Evolutionary conservation across 2,113 vertebrate genomes (phyloP), one percentile per base, ranked within the genome.

Genomic region (Periophthalmodon schlosseri): DNA sequence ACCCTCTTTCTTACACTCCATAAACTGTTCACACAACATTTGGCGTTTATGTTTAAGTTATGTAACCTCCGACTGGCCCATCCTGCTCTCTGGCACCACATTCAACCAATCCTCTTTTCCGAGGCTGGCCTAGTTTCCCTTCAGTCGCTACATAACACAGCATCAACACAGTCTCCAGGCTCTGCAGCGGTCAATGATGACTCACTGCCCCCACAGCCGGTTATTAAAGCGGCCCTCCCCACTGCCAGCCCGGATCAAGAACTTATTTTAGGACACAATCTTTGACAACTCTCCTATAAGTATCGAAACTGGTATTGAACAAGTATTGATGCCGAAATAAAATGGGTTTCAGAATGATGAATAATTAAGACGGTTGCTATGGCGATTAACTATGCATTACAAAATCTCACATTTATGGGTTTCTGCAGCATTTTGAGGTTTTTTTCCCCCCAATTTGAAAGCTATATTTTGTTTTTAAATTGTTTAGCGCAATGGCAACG

Each of bases 41-140:
- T 46, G 58, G 72, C 73, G 65, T 81, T 77, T 82, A 60, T 69
- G 67, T 79, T 68, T 3, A 39, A 47, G 76, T 93, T 93, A 86
- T 61, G 76, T 87, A 93, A 93, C 65, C 0, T 1, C 4, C 0
- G 6, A 58, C 23, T 44, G 10, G 58, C 72, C 67, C 72, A 65
- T 69, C 79, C 79, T 58, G 28, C 69, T 73, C 76, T 78, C 56
- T 73, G 67, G 58, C 74, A 82, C 68, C 60, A 69, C 75, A 49
- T 68, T 73, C 78, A 69, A 57, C 80, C 84, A 85, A 89, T 92
- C 91, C 85, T 90, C 82, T 89, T 86, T 90, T 70, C 81, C 72
- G 23, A 14, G 69, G 82, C 83, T 91, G 89, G 89, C 92, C 91
- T 87, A 85, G 84, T 91, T 93, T 90, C 64, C 47, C 56, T 50